These are phyloP conservation scores for Mola mola DNA, from an alignment of 2,113 vertebrate species.

Conservation along the genomic window DNA sequence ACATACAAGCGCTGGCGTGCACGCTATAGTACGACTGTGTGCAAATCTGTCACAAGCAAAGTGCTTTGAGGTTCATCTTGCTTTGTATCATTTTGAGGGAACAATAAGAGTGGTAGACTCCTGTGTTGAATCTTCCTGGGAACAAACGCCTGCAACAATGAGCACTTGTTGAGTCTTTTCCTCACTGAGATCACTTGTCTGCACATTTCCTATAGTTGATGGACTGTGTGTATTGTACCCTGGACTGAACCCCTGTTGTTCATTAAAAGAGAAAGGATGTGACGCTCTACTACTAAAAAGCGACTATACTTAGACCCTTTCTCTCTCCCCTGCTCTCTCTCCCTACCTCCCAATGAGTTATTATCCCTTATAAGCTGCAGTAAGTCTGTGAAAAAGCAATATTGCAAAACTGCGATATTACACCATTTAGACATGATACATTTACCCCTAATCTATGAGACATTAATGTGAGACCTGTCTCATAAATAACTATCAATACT, in stretches of 20 bases:
- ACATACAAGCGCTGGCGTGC: constrained; percentile 16
- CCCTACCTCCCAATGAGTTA: constrained; percentile 51
- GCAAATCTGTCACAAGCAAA: constrained; percentile 55
- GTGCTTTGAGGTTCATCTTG: constrained; percentile 68
- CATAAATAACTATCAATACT: constrained; percentile 74
- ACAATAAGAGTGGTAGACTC: constrained; percentile 49
- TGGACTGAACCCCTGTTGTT: constrained; percentile 44
- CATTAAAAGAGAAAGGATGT: constrained; percentile 61
- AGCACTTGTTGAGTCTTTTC: constrained; percentile 53
- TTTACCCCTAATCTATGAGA: constrained; percentile 67
- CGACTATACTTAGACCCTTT: constrained; percentile 25
- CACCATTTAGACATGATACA: constrained; percentile 61
- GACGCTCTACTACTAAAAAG: constrained; percentile 66
- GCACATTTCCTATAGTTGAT: constrained; percentile 1
- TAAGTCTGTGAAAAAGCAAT: constrained; percentile 69
- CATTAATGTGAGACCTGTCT: constrained; percentile 66
- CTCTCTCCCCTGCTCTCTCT: not conserved
- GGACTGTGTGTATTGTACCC: constrained; percentile 4
- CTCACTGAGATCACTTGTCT: constrained; percentile 11
- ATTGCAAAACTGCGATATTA: constrained; percentile 51
- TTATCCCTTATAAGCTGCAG: constrained; percentile 41
- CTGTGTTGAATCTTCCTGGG: constrained; percentile 53
- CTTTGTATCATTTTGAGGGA: constrained; percentile 53
- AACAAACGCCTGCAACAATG: constrained; percentile 64
- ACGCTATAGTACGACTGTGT: constrained; percentile 12